Evolutionary conservation across 2,113 vertebrate species (phyloP).

Genomic region (Eulemur rufifrons): DNA sequence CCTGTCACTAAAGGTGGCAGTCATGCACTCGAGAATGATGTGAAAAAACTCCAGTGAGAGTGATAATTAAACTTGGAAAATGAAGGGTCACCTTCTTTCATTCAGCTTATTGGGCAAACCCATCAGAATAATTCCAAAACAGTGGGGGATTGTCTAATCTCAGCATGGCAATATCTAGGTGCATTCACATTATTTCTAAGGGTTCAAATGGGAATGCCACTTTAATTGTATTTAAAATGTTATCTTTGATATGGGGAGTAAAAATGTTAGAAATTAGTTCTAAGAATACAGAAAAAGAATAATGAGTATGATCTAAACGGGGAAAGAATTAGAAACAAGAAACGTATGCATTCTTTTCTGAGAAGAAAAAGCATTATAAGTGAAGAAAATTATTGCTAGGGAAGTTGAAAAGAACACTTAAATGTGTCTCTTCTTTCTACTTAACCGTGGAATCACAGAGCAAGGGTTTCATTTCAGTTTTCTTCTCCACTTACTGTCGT

Average conservation of each 20-base stretch:
- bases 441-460: not conserved
- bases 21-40: slow-evolving; percentile 51
- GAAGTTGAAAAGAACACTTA: slow-evolving; percentile 43
- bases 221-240: slow-evolving; percentile 70
- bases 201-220: slow-evolving; percentile 55
- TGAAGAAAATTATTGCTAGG: slow-evolving; percentile 27
- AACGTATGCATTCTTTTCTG: slow-evolving; percentile 12
- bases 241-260: slow-evolving; percentile 5
- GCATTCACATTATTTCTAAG: not conserved
- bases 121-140: slow-evolving; percentile 59
- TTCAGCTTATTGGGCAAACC: slow-evolving; percentile 61
- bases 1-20: slow-evolving; percentile 72
- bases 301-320: not conserved
- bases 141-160: slow-evolving; percentile 55
- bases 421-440: slow-evolving; percentile 11
- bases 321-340: not conserved
- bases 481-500: slow-evolving; percentile 13
- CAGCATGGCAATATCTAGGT: slow-evolving; percentile 57
- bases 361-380: not conserved
- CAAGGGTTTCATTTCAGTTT: not conserved
- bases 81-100: slow-evolving; percentile 64
- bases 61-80: slow-evolving; percentile 76
- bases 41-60: slow-evolving; percentile 72
- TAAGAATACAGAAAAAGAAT: not conserved
- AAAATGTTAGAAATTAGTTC: slow-evolving; percentile 47